Evolutionary conservation across 2,888 invertebrate species (phyloP).

Genomic region (Pocota personata): DNA sequence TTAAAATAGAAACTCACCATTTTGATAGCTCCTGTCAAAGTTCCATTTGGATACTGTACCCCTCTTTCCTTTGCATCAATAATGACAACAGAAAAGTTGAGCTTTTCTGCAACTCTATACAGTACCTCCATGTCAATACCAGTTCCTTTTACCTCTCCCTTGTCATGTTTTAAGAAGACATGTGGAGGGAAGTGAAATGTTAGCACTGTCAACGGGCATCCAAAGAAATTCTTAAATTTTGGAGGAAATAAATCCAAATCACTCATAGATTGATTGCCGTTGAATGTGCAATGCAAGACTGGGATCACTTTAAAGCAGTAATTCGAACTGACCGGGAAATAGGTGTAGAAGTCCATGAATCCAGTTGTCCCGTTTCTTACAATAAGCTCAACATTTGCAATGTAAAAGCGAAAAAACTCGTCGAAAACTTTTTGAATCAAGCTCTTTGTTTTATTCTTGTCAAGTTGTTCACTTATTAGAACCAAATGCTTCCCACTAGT

Average conservation of each 20-base stretch:
- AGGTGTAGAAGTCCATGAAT: conserved; percentile 34
- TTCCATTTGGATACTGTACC: conserved; percentile 77
- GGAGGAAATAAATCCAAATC: conserved; percentile 37
- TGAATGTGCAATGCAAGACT: conserved; percentile 22
- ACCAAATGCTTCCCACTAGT: conserved; percentile 49
- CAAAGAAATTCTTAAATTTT: conserved; percentile 46
- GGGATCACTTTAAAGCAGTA: conserved; percentile 56
- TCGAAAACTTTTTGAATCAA: conserved; percentile 35
- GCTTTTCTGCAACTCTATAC: conserved; percentile 23
- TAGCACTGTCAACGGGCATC: conserved; percentile 34
- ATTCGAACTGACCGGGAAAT: conserved; percentile 25
- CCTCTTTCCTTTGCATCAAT: conserved; percentile 74
- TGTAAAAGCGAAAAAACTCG: conserved; percentile 18
- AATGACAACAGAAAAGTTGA: conserved; percentile 30
- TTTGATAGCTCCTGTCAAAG: conserved; percentile 78
- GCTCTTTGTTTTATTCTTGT: background rate
- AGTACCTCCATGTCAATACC: conserved; percentile 47
- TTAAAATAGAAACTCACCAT: conserved; percentile 75
- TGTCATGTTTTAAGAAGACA: conserved; percentile 5
- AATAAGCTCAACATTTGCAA: conserved; percentile 36
- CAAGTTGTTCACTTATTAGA: background rate
- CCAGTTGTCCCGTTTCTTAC: conserved; percentile 30
- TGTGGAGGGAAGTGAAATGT: conserved; percentile 53
- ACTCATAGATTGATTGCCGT: background rate
- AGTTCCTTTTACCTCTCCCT: background rate